These are phyloP conservation scores for Labeo calbasu DNA, from an alignment of 2,797 vertebrate species.

Conservation along the genomic window DNA sequence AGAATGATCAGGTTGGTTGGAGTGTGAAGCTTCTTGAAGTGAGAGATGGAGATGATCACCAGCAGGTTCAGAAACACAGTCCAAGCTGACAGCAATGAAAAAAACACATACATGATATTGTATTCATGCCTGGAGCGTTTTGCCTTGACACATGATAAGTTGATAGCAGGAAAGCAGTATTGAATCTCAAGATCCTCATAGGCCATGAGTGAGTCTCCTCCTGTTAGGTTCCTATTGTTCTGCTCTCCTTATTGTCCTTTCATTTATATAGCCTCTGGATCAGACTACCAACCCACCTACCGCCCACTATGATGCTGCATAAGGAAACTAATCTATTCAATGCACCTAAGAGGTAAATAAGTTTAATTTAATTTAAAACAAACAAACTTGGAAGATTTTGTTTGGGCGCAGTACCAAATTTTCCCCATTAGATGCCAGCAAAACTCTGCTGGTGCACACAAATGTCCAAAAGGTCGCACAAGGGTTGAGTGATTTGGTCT, in stretches of 20 bases:
- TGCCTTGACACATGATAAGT: background rate
- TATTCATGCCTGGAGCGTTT: background rate
- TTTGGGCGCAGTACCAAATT: too few relatives aligned
- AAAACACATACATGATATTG: slow-evolving; percentile 15
- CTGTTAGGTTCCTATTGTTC: background rate
- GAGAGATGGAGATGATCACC: slow-evolving; percentile 44
- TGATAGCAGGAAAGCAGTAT: too few relatives aligned
- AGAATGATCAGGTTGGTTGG: slow-evolving; percentile 38
- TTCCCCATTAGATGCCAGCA: too few relatives aligned
- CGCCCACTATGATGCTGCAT: too few relatives aligned
- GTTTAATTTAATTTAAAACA: too few relatives aligned
- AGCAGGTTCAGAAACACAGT: background rate
- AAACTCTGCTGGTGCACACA: too few relatives aligned
- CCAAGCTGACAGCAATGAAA: background rate
- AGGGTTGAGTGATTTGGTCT: too few relatives aligned
- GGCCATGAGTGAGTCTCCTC: slow-evolving; percentile 18
- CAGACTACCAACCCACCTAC: background rate
- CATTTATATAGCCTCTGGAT: background rate
- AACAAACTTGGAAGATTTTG: too few relatives aligned
- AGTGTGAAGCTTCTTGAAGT: slow-evolving; percentile 39
- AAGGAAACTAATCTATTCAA: too few relatives aligned
- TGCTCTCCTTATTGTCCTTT: background rate
- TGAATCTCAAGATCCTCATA: background rate
- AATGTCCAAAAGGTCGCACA: too few relatives aligned
- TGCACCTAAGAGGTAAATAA: too few relatives aligned